Evolutionary conservation across 2,797 vertebrate genomes (phyloP).

Genomic region (Podarcis siculus): DNA sequence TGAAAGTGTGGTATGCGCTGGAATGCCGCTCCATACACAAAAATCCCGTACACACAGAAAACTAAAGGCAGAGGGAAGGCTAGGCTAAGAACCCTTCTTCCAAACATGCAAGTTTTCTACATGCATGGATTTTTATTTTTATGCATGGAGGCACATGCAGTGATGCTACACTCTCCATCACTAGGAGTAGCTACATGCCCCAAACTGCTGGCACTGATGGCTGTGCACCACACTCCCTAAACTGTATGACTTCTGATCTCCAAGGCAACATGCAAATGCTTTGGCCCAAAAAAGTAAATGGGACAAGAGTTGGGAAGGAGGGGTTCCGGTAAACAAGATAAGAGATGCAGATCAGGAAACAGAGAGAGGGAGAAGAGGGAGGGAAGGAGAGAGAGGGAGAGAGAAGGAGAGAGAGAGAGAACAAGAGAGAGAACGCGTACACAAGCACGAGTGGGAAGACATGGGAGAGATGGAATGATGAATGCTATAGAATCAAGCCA

Average conservation of each 20-base stretch:
- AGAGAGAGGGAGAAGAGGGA: not conserved
- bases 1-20: not conserved
- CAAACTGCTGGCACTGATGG: not conserved
- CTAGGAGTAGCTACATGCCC: not conserved
- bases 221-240: not conserved
- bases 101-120: not conserved
- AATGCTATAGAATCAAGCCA: constrained; percentile 7
- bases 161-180: not conserved
- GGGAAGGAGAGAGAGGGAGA: not conserved
- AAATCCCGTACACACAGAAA: not conserved
- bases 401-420: not conserved
- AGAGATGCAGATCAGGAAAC: constrained; percentile 32
- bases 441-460: constrained; percentile 1
- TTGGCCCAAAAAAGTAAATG: not conserved
- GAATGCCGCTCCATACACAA: not conserved
- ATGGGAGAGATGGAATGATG: not conserved
- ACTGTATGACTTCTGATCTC: not conserved
- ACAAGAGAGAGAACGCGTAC: not conserved
- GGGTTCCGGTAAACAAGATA: constrained; percentile 17
- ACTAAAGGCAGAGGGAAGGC: not conserved
- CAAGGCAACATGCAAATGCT: constrained; percentile 4
- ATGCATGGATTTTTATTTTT: not conserved
- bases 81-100: not conserved
- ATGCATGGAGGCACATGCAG: not conserved
- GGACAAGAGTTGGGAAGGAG: constrained; percentile 1